Conservation (phyloP, 1,140 invertebrate genomes). For the Caenorhabditis latens region DNA sequence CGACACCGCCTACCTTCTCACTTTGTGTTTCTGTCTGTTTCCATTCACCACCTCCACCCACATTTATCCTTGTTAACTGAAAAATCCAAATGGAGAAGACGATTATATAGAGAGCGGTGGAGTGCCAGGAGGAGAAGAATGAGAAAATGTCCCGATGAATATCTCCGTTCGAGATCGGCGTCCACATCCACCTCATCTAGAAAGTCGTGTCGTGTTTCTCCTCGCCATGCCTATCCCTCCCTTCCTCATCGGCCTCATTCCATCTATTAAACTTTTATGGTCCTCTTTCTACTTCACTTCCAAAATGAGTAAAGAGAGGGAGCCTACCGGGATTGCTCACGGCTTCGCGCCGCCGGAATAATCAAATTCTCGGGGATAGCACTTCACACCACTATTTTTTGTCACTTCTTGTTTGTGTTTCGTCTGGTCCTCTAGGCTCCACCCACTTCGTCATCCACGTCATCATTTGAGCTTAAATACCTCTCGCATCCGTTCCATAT, state of each 20-base stretch:
- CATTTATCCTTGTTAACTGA: slow-evolving; percentile 50
- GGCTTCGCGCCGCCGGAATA: slow-evolving; percentile 29
- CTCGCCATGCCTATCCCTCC: slow-evolving; percentile 19
- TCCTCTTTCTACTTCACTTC: slow-evolving; percentile 41
- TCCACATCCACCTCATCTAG: slow-evolving; percentile 51
- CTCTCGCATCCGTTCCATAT: neutral
- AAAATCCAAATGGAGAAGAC: slow-evolving; percentile 27
- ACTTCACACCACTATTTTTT: slow-evolving; percentile 44
- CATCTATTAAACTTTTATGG: slow-evolving; percentile 53
- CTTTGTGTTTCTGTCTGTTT: slow-evolving; percentile 38
- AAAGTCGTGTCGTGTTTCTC: slow-evolving; percentile 49
- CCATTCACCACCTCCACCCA: slow-evolving; percentile 8
- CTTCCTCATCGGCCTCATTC: slow-evolving; percentile 35
- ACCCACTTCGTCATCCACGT: neutral
- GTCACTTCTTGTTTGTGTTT: slow-evolving; percentile 32
- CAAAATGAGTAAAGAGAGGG: neutral
- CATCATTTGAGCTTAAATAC: neutral
- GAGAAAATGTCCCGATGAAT: slow-evolving; percentile 48
- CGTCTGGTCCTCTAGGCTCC: neutral
- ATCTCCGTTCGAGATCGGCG: slow-evolving; percentile 54
- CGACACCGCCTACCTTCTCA: slow-evolving; percentile 45
- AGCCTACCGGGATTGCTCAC: slow-evolving; percentile 30
- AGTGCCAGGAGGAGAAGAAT: slow-evolving; percentile 10
- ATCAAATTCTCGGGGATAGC: slow-evolving; percentile 41
- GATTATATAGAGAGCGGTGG: slow-evolving; percentile 9